Base-by-base conservation (phyloP, 2,888 invertebrate species). In the Thysanoteuthis rhombus region DNA sequence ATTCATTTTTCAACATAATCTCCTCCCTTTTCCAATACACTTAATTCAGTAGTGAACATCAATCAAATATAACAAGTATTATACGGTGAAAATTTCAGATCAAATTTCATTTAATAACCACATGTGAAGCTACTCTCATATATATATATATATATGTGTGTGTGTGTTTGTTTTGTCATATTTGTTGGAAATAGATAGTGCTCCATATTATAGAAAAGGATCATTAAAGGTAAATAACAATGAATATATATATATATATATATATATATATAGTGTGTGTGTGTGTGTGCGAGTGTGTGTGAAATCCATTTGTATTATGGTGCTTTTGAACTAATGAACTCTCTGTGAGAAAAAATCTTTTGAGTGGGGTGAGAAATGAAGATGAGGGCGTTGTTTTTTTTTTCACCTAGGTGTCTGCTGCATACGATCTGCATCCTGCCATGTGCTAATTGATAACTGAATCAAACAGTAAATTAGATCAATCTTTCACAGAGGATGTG, bases 221-320 rank as follows among this genome's bases (percentile, higher is more conserved):
- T n/a, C n/a, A n/a, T n/a, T n/a, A n/a, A n/a, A n/a, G n/a, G n/a
- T n/a, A n/a, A n/a, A n/a, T n/a, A n/a, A n/a, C n/a, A n/a, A n/a
- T n/a, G n/a, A n/a, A n/a, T 58, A 25, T 58, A 32, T 58, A 25
- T n/a, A 10, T 75, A n/a, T 75, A n/a, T 75, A 36, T n/a, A 75
- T n/a, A n/a, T n/a, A n/a, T n/a, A 75, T n/a, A 75, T n/a, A 75
- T n/a, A 75, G 4, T n/a, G 36, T 75, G 36, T 75, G 12, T 75
- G 36, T 75, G 36, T 75, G 2, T 58, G 3, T 12, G 12, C 4
- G 12, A 16, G 19, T 58, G 32, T 58, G 58, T 32, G 45, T 6
- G n/a, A n/a, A n/a, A 75, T 75, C 75, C n/a, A 75, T 75, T 75
- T 75, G n/a, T n/a, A 75, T 75, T n/a, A n/a, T 75, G n/a, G n/a